phyloP scores from a whole-genome alignment of 2,113 vertebrate species.

The Stigmatopora nigra region DNA sequence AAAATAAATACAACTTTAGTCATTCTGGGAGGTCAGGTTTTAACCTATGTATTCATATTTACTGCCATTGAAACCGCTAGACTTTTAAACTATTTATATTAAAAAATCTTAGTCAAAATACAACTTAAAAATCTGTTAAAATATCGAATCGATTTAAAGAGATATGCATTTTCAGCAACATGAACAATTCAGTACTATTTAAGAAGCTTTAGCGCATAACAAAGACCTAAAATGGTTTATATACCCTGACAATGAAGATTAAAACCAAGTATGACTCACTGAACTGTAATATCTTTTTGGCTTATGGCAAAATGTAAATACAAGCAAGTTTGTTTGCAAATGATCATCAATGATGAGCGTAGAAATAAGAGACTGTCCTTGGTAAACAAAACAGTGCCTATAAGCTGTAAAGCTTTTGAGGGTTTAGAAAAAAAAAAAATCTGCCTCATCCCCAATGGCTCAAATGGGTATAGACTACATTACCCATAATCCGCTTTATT shows the following conservation, averaged over 20 bases:
- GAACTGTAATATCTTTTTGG: not conserved
- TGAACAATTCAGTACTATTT: not conserved
- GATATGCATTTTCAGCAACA: not conserved
- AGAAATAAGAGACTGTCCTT: not conserved
- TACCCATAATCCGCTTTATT: slow-evolving; percentile 14
- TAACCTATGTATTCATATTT: too few species aligned
- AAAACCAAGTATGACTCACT: not conserved
- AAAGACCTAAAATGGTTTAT: not conserved
- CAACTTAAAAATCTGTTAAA: too few species aligned
- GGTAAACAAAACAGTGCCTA: not conserved
- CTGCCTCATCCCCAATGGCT: not conserved
- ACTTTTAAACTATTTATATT: too few species aligned
- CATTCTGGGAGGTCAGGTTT: too few species aligned
- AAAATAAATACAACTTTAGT: too few species aligned
- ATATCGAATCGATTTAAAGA: too few species aligned
- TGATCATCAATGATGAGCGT: not conserved
- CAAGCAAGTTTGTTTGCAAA: not conserved
- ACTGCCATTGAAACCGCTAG: too few species aligned
- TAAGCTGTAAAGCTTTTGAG: slow-evolving; percentile 11
- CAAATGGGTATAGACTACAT: not conserved
- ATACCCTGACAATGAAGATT: not conserved
- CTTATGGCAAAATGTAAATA: not conserved
- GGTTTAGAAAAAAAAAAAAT: not conserved
- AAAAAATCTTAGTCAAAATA: too few species aligned
- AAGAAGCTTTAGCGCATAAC: not conserved